These are phyloP conservation scores for Calameuta filiformis DNA, from an alignment of 2,888 invertebrate species.

Conservation along the genomic window DNA sequence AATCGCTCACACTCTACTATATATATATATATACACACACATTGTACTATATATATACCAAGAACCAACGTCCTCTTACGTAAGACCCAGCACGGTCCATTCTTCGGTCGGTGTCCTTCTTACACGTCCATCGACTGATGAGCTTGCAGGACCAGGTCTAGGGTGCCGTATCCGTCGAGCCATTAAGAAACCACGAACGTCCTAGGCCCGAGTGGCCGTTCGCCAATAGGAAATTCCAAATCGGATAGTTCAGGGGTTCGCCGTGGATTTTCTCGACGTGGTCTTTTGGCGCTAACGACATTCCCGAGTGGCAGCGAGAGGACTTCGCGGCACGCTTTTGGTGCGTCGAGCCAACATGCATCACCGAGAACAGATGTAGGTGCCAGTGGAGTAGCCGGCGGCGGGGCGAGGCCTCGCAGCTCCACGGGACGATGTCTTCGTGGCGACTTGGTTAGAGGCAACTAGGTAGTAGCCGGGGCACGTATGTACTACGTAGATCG, in stretches of 20 bases:
- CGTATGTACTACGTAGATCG: slow-evolving; percentile 30
- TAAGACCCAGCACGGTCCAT: background rate
- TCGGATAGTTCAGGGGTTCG: no score
- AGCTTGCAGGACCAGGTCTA: no score
- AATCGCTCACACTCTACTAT: slow-evolving; percentile 6
- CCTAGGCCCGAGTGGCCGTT: no score
- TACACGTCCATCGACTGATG: no score
- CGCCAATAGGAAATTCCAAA: no score
- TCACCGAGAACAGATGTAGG: slow-evolving; percentile 5
- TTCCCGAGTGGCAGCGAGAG: background rate
- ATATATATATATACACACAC: background rate
- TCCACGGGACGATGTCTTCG: no score
- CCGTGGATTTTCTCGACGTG: no score
- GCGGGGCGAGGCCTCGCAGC: no score
- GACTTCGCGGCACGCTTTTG: background rate
- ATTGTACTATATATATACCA: background rate
- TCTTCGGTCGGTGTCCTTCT: no score
- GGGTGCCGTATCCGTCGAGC: no score
- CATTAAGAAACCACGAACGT: no score
- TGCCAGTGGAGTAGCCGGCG: background rate
- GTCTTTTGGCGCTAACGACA: background rate
- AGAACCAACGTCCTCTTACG: slow-evolving; percentile 12
- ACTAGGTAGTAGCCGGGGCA: background rate
- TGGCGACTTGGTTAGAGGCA: no score
- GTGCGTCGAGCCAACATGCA: background rate